A percentile compares a stretch with the other conserved stretches of the same genome.
Conservation (phyloP, 2,888 invertebrate species). For the Drosophila aldrichi region DNA sequence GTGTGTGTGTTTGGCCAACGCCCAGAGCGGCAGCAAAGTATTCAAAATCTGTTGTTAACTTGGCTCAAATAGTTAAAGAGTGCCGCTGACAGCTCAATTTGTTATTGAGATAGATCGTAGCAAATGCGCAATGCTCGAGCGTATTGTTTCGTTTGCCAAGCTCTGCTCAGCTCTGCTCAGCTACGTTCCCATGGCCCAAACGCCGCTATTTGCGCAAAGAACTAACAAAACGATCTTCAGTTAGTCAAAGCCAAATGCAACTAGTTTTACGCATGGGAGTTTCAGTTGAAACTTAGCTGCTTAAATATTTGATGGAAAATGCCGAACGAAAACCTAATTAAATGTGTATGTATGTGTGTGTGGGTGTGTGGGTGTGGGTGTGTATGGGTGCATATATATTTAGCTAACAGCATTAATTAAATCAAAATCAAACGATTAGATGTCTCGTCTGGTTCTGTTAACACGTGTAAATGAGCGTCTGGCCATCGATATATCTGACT, state of each 20-base stretch:
- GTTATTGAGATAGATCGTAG: slow-evolving; percentile 47
- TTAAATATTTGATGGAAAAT: slow-evolving; percentile 57
- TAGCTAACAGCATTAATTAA: slow-evolving; percentile 68
- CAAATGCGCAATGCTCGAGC: slow-evolving; percentile 46
- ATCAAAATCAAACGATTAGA: slow-evolving; percentile 69
- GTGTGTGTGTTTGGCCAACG: slow-evolving; percentile 44
- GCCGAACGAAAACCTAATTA: slow-evolving; percentile 56
- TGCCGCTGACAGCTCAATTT: slow-evolving; percentile 76
- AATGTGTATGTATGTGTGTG: slow-evolving; percentile 25
- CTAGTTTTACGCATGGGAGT: slow-evolving; percentile 72
- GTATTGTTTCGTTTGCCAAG: slow-evolving; percentile 20
- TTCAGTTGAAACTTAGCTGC: slow-evolving; percentile 4
- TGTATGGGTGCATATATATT: slow-evolving; percentile 9
- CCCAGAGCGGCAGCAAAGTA: slow-evolving; percentile 46
- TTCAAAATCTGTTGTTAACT: slow-evolving; percentile 41
- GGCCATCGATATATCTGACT: slow-evolving; percentile 31
- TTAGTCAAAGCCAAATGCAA: slow-evolving; percentile 15
- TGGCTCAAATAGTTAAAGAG: slow-evolving; percentile 45
- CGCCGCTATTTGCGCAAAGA: slow-evolving; percentile 31
- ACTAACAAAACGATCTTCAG: slow-evolving; percentile 24
- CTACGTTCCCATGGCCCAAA: slow-evolving; percentile 31
- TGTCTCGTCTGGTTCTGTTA: slow-evolving; percentile 47
- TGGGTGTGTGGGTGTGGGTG: background rate
- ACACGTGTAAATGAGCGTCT: slow-evolving; percentile 53
- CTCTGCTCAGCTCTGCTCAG: slow-evolving; percentile 6